Conservation (phyloP, 2,797 vertebrate species). For the Molossus molossus region DNA sequence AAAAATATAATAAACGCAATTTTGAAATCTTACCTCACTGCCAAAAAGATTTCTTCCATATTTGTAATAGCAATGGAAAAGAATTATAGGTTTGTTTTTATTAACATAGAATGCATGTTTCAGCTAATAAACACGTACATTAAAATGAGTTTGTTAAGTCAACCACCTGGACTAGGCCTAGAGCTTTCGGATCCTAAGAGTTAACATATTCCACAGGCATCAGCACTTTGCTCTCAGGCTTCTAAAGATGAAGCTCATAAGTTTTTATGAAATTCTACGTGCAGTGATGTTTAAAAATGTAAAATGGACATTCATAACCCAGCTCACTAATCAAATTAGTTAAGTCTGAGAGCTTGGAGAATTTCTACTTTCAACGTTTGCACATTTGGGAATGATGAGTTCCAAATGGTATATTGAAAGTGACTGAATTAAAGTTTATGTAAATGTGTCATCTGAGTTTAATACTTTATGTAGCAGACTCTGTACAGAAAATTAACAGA, state of each 20-base stretch:
- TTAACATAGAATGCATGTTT: neutral
- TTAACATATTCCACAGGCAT: neutral
- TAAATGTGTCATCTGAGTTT: constrained; percentile 47
- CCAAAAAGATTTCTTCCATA: neutral
- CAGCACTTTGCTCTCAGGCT: neutral
- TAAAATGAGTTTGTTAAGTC: constrained; percentile 23
- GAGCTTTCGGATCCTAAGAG: neutral
- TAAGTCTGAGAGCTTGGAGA: constrained; percentile 43
- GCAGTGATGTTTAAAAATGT: constrained; percentile 15
- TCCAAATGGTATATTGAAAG: constrained; percentile 68
- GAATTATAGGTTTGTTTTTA: neutral
- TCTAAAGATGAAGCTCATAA: neutral
- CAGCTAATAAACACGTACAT: neutral
- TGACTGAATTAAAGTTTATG: constrained; percentile 42
- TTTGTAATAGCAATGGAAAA: neutral
- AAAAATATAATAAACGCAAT: neutral
- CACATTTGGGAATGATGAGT: constrained; percentile 57
- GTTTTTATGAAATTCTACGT: constrained; percentile 50
- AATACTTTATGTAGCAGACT: neutral
- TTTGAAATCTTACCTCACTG: neutral
- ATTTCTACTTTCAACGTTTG: constrained; percentile 66
- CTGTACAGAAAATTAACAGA: constrained; percentile 27
- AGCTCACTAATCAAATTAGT: constrained; percentile 66
- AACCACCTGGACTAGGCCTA: neutral
- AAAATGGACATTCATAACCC: constrained; percentile 44